phyloP scores from a whole-genome alignment of 2,113 vertebrate genomes.

The Bombycilla garrulus region DNA sequence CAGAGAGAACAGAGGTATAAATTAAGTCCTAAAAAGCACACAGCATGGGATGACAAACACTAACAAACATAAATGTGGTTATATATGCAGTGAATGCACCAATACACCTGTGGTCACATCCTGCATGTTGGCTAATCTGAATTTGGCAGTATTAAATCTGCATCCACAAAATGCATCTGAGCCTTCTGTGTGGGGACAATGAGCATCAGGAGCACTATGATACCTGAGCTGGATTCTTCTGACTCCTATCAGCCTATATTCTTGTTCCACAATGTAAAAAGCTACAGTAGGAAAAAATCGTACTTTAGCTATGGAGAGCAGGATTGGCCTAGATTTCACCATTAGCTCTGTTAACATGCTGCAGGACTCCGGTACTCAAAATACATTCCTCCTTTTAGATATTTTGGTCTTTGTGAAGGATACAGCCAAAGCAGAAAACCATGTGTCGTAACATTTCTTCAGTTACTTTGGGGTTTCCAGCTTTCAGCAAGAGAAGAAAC shows the following conservation, averaged over 20 bases:
- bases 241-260: background rate
- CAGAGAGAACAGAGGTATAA: background rate
- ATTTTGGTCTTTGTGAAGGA: background rate
- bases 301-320: background rate
- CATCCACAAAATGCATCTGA: background rate
- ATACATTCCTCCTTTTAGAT: background rate
- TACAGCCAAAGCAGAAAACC: background rate
- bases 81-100: background rate
- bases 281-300: background rate
- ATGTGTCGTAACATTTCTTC: background rate
- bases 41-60: background rate
- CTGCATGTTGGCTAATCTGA: background rate
- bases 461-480: background rate
- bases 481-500: background rate
- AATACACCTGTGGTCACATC: no score
- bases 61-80: background rate
- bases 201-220: background rate
- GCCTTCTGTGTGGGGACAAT: background rate
- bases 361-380: background rate
- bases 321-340: background rate
- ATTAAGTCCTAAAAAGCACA: background rate
- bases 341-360: background rate
- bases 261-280: background rate
- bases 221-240: rapidly evolving
- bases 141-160: background rate